Evolutionary conservation across 2,797 vertebrate species (phyloP), one percentile per base, ranked within the genome.

Genomic region (Carduelis carduelis): DNA sequence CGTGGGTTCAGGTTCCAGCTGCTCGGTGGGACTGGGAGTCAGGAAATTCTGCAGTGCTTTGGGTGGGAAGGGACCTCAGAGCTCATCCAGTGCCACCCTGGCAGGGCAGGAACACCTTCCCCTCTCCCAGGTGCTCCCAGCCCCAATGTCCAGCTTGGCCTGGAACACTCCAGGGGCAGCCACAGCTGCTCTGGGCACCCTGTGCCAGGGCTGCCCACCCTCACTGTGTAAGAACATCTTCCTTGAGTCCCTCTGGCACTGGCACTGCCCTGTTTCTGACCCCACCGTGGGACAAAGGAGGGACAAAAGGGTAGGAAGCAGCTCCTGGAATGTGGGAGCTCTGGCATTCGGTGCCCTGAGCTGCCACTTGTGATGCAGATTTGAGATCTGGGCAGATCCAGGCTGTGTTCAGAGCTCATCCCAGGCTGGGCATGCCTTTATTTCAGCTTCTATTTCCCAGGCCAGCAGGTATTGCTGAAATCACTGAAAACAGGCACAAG

Each of bases 141-240:
- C 52, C 22, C 69, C 52, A 39, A 43, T 12, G 47, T 47, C 63
- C 68, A 65, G 0, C 50, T 66, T 24, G 49, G 28, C 28, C 46
- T 34, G 0, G 69, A 61, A 0, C 68, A 59, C 16, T 46, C 4
- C 57, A 34, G 85, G 60, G 53, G 28, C 46, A 74, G 76, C 68
- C 76, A 0, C 60, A 34, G 76, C 52, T 46, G 3, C 59, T 35
- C 56, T 71, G 56, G 66, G 4, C 5, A 84, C 39, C 0, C 34
- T 18, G 12, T 39, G 34, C 28, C 76, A 57, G 75, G 46, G 5
- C 7, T 52, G 2, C 13, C 21, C 56, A 9, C 22, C 47, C 39
- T 34, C 14, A 2, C 3, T 26, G 5, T 1, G 0, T 1, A 1
- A 21, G 32, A 52, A 32, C 14, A 15, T 8, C 60, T 21, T 6